Percentiles rank a stretch among this genome's conserved stretches.
Conservation (phyloP, 2,113 vertebrate species). For the Proterorhinus semilunaris region DNA sequence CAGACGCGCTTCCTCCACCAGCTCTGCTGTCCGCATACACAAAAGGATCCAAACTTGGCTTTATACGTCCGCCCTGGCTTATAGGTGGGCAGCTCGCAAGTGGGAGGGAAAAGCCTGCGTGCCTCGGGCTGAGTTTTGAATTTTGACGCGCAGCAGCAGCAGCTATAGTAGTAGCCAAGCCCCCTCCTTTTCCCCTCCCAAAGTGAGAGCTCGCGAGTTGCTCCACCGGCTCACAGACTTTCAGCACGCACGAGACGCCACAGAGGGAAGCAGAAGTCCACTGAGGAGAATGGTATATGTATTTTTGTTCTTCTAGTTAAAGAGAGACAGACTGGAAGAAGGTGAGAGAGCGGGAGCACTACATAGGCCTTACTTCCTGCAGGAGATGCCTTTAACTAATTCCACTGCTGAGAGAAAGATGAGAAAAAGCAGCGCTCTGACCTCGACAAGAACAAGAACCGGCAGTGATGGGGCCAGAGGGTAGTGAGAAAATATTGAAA, state of each 20-base stretch:
- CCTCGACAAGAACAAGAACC: conserved; percentile 21
- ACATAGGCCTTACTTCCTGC: conserved; percentile 37
- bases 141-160: conserved; percentile 32
- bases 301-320: conserved; percentile 39
- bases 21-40: conserved; percentile 17
- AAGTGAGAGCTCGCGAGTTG: conserved; percentile 27
- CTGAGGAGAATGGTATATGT: conserved; percentile 28
- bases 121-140: conserved; percentile 51
- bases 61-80: conserved; percentile 32
- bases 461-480: conserved; percentile 6
- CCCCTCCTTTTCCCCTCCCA: conserved; percentile 27
- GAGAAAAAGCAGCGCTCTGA: conserved; percentile 17
- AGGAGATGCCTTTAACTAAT: conserved; percentile 33
- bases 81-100: conserved; percentile 45
- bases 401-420: conserved; percentile 31
- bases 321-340: conserved; percentile 26
- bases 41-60: conserved; percentile 37
- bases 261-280: conserved; percentile 37
- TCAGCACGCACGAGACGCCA: conserved; percentile 53
- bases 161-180: neutral
- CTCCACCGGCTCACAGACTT: conserved; percentile 43
- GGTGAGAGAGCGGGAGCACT: conserved; percentile 26
- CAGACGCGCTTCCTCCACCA: neutral
- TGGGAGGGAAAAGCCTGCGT: conserved; percentile 34
- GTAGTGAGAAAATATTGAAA: conserved; percentile 38